Conservation (phyloP, 2,888 invertebrate genomes). For the Platycheirus albimanus region DNA sequence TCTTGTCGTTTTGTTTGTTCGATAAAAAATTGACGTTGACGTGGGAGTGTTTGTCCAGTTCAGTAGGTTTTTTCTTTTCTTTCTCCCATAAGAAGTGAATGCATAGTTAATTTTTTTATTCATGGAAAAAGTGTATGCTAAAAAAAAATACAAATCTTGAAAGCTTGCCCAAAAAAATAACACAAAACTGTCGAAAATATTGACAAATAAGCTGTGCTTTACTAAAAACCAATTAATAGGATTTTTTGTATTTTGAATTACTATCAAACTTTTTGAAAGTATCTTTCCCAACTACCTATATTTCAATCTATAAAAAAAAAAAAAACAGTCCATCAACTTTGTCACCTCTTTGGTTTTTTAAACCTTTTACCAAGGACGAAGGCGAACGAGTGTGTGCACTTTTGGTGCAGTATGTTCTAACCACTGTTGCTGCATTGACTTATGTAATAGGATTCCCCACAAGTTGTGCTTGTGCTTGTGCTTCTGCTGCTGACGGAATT, state of each 20-base stretch:
- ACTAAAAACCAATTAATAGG: neutral
- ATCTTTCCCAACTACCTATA: neutral
- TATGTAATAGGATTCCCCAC: constrained; percentile 64
- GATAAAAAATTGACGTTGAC: constrained; percentile 43
- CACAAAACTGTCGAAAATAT: constrained; percentile 2
- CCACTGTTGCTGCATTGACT: constrained; percentile 69
- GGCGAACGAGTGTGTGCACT: constrained; percentile 55
- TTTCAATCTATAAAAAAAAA: neutral
- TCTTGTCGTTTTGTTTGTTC: constrained; percentile 75
- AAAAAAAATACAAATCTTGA: neutral
- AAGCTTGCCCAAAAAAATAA: neutral
- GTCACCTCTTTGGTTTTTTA: constrained; percentile 20
- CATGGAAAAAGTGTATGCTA: constrained; percentile 6
- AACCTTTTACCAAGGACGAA: constrained; percentile 50
- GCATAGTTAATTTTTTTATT: constrained; percentile 12
- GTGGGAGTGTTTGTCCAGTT: constrained; percentile 65
- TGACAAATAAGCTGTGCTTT: constrained; percentile 4
- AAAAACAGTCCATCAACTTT: constrained; percentile 33
- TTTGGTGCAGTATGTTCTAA: constrained; percentile 63
- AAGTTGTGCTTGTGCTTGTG: too few species aligned
- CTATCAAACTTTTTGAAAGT: neutral
- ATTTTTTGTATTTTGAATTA: too few species aligned
- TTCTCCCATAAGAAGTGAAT: constrained; percentile 21
- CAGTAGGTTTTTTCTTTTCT: constrained; percentile 46
- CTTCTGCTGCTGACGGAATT: constrained; percentile 63